phyloP scores from a whole-genome alignment of 2,797 vertebrate genomes.

The Gorsachius magnificus region DNA sequence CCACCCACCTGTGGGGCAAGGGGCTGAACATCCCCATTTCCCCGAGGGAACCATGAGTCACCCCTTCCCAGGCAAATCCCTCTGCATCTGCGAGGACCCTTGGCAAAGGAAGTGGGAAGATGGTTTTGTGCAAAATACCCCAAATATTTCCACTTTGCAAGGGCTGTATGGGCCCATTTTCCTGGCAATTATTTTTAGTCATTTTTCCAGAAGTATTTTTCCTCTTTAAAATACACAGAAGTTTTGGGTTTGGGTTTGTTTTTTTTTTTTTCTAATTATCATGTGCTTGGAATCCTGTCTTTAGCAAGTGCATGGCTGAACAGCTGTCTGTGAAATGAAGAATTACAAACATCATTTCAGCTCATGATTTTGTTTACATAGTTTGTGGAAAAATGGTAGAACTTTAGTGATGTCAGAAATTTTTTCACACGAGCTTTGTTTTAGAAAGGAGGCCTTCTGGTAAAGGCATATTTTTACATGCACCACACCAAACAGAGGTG shows the following conservation, averaged over 20 bases:
- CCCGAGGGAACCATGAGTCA: background rate
- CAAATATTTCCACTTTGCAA: slow-evolving; percentile 36
- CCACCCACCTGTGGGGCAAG: background rate
- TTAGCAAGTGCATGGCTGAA: slow-evolving; percentile 50
- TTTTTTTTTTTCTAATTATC: background rate
- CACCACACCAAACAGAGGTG: background rate
- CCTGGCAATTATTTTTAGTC: slow-evolving; percentile 39
- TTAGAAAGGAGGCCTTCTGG: background rate
- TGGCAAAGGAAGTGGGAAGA: background rate
- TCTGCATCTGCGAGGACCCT: background rate
- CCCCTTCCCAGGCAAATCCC: background rate
- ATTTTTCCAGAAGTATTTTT: slow-evolving; percentile 26
- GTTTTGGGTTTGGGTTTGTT: background rate
- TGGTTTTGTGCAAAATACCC: slow-evolving; percentile 9
- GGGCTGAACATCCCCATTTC: background rate
- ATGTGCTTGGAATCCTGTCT: slow-evolving; percentile 26
- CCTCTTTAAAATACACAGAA: background rate
- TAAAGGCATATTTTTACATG: background rate
- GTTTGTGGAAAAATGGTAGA: slow-evolving; percentile 33
- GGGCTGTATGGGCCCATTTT: background rate
- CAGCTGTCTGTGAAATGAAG: slow-evolving; percentile 39
- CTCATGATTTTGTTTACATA: slow-evolving; percentile 40
- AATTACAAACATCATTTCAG: slow-evolving; percentile 38
- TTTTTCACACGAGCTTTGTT: background rate
- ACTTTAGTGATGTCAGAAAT: background rate